phyloP scores from a whole-genome alignment of 2,888 invertebrate genomes.

The Bembecia ichneumoniformis region DNA sequence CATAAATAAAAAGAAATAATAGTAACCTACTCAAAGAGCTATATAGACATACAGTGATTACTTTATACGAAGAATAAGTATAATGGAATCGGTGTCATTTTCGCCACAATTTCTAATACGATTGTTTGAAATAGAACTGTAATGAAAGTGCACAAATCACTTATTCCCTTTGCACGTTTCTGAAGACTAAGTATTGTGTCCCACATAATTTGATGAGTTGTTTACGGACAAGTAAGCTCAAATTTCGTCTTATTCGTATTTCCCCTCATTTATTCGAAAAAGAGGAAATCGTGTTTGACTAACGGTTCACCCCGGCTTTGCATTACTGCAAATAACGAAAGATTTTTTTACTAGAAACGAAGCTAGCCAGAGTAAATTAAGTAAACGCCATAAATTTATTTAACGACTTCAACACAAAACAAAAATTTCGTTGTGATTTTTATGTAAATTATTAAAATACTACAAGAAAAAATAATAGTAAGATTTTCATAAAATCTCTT shows the following conservation, averaged over 20 bases:
- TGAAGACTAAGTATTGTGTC: neutral
- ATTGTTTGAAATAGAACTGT: neutral
- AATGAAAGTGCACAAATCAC: neutral
- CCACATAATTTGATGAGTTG: neutral
- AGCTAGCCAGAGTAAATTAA: too few relatives aligned
- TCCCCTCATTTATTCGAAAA: neutral
- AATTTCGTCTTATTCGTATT: neutral
- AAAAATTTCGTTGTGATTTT: too few relatives aligned
- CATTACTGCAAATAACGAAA: too few relatives aligned
- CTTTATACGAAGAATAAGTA: neutral
- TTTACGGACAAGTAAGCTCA: neutral
- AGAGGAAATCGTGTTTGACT: neutral
- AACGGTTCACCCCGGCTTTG: too few relatives aligned
- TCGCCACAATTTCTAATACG: neutral
- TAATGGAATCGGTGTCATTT: neutral
- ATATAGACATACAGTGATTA: neutral
- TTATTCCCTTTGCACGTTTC: neutral
- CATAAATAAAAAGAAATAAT: neutral
- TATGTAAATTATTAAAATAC: too few relatives aligned
- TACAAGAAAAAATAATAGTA: too few relatives aligned
- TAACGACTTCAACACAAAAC: too few relatives aligned
- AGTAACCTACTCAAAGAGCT: neutral
- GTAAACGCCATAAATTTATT: too few relatives aligned
- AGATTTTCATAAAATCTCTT: too few relatives aligned
- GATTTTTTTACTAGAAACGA: too few relatives aligned